Evolutionary conservation across 2,888 invertebrate species (phyloP), one percentile per base, ranked within the genome.

Genomic region (Drosophila pullipes): DNA sequence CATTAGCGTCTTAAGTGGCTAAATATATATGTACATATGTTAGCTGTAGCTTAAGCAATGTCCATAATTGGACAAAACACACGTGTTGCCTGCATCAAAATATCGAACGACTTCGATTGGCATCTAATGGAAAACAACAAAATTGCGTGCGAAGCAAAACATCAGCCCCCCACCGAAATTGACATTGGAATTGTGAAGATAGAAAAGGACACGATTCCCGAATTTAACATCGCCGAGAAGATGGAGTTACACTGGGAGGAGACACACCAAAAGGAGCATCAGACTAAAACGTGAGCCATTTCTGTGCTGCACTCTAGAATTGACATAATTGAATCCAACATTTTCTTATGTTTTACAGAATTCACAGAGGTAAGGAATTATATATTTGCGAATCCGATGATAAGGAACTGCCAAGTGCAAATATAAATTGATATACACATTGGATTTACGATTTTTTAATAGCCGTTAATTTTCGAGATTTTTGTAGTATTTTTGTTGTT

Each of bases 121-220:
- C 30, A 53, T 44, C 39, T 53, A 59, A 69, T 70, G 70, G 70
- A 71, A 22, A 52, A 52, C 37, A 62, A 60, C 28, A 54, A 41
- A 49, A 13, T 28, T 33, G 25, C 59, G 4, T 25, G 22, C 30
- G 54, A 35, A 11, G 30, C n/a, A 16, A 68, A 60, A 28, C 37
- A 53, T 28, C 44, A 35, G 13, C 13, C 31, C n/a, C 35, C 44
- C 13, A 52, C 3, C 16, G 62, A 71, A 28, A 71, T 71, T 39
- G 70, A 71, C 44, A 44, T 71, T 57, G 71, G 70, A 18, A 39
- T 71, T 35, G 70, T 71, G 10, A 71, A 71, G n/a, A 37, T 71
- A 44, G 70, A 71, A 47, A 37, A 53, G 44, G 44, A 69, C 35
- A 44, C 31, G 2, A 22, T 33, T 4, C 11, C 69, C 0, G 69